Evolutionary conservation across 2,113 vertebrate genomes (phyloP), one percentile per base, ranked within the genome.

Genomic region (Chinchilla lanigera): DNA sequence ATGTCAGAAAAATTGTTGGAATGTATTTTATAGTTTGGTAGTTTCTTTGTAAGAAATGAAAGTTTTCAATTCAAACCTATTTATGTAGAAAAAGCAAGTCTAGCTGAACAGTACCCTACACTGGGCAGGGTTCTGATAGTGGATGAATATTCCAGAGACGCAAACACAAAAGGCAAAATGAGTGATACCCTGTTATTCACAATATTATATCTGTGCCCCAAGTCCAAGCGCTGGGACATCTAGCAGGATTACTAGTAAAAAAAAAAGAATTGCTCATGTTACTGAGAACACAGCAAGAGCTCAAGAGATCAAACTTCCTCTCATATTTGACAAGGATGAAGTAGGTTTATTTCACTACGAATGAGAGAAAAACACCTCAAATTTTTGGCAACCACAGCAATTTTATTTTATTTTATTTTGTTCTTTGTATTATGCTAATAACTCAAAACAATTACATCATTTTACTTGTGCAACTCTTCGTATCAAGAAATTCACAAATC

Each of bases 321-420:
- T 82, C 38, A 47, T n/a, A 47, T 63, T 73, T 54, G 13, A 73
- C 6, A 28, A 28, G 28, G 4, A 67, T 28, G 10, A 2, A 24
- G 5, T 22, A 24, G 17, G 86, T 67, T 80, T 85, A 35, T 92
- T 65, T 96, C n/a, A 69, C 41, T 78, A 38, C 12, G 30, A 86
- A 78, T 47, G 17, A 96, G 35, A 54, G n/a, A 71, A 89, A 90
- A 80, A 20, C 24, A 26, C 75, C 58, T 87, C 44, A 81, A 47
- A 44, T 75, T 94, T 94, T 93, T 58, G 28, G 88, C 9, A 90
- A n/a, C 11, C 52, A 65, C 16, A 82, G 5, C 14, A 85, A 26
- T 92, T 94, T 95, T 13, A 86, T 7, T 95, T 89, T 63, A 33
- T 9, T 82, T 52, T 58, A 50, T 50, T 95, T 78, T n/a, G n/a